phyloP scores from a whole-genome alignment of 1,140 invertebrate genomes.

The Lordiphosa collinella region DNA sequence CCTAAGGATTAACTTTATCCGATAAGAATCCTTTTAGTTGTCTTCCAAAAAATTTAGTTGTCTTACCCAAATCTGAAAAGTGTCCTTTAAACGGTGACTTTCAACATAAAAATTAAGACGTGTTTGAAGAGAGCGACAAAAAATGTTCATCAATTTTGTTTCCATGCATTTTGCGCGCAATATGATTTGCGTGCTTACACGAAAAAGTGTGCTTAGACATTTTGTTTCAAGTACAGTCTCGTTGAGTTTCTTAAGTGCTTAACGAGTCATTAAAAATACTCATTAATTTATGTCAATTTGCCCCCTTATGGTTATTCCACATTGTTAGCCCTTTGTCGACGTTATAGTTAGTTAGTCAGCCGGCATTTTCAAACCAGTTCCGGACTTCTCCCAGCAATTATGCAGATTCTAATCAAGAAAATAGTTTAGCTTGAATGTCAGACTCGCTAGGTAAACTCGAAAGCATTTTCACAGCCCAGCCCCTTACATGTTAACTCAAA shows the following conservation, averaged over 20 bases:
- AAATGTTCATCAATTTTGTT: too few relatives aligned
- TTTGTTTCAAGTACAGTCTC: slow-evolving; percentile 9
- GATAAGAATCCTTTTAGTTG: too few relatives aligned
- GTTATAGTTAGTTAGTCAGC: background rate
- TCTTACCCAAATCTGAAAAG: too few relatives aligned
- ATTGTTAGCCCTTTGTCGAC: slow-evolving; percentile 5
- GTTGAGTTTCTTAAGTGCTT: slow-evolving; percentile 9
- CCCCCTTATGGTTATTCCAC: background rate
- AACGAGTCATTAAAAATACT: slow-evolving; percentile 2
- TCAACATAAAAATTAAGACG: too few relatives aligned
- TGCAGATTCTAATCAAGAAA: slow-evolving; percentile 2
- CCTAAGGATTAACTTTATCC: too few relatives aligned
- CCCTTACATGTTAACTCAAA: slow-evolving; percentile 21
- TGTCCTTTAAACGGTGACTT: too few relatives aligned
- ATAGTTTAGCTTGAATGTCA: background rate
- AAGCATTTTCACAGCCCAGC: slow-evolving; percentile 34
- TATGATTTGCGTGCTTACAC: too few relatives aligned
- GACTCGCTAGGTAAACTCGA: background rate
- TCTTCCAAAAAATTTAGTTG: too few relatives aligned
- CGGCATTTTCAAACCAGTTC: background rate
- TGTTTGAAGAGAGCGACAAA: too few relatives aligned
- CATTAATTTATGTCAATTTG: slow-evolving; percentile 7
- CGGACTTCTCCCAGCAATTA: background rate
- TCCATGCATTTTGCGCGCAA: too few relatives aligned
- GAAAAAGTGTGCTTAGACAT: too few relatives aligned